Conservation (phyloP, 2,797 vertebrate species). For the Spinus olivaceus region DNA sequence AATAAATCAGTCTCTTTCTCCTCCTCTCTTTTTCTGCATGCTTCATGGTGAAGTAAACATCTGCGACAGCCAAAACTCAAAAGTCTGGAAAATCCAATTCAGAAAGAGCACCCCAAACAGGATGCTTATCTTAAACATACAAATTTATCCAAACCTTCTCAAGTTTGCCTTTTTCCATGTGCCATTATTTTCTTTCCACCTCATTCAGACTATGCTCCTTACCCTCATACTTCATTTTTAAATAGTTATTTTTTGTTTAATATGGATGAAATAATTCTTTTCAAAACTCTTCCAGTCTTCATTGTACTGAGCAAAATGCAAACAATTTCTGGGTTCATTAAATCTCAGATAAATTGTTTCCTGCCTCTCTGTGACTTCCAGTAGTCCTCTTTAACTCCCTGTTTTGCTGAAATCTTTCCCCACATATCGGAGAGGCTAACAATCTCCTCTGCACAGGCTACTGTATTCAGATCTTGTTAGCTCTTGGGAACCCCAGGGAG, state of each 20-base stretch:
- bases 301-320: background rate
- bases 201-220: background rate
- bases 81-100: constrained; percentile 26
- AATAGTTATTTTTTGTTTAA: background rate
- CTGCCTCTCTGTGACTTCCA: background rate
- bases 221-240: background rate
- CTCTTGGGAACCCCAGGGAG: background rate
- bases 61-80: background rate
- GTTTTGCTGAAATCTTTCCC: background rate
- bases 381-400: background rate
- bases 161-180: background rate
- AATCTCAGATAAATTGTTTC: background rate
- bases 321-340: background rate
- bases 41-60: constrained; percentile 37
- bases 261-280: background rate
- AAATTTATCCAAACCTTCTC: constrained; percentile 15
- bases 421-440: background rate
- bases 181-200: background rate
- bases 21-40: background rate
- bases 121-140: constrained; percentile 54
- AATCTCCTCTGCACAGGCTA: background rate
- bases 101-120: background rate
- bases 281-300: background rate
- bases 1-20: constrained; percentile 43
- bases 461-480: constrained; percentile 22